phyloP scores from a whole-genome alignment of 2,113 vertebrate species.

The Equus przewalskii region DNA sequence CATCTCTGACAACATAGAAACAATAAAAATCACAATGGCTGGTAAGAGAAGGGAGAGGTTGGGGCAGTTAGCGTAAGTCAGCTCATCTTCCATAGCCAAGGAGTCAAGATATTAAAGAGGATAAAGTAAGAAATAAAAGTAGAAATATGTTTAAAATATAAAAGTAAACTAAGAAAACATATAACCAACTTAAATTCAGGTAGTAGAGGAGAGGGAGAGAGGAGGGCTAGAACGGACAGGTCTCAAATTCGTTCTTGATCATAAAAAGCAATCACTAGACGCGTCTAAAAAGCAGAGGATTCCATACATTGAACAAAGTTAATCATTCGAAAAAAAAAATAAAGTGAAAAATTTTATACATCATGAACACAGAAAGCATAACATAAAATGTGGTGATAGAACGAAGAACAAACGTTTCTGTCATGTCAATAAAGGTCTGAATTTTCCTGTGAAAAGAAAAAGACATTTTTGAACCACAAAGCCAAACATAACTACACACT shows the following conservation, averaged over 20 bases:
- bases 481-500: background rate
- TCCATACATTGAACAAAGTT: background rate
- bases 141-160: background rate
- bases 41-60: background rate
- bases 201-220: background rate
- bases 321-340: background rate
- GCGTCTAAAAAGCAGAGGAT: background rate
- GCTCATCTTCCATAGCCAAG: background rate
- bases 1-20: constrained; percentile 15
- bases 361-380: constrained; percentile 24
- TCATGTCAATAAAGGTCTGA: background rate
- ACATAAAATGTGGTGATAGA: background rate
- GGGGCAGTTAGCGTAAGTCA: background rate
- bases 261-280: background rate
- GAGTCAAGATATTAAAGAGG: background rate
- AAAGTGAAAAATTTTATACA: background rate
- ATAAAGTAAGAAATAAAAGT: background rate
- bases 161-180: background rate
- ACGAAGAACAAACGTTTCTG: constrained; percentile 14
- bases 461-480: background rate
- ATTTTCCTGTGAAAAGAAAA: constrained; percentile 7
- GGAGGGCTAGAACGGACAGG: background rate
- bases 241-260: background rate
- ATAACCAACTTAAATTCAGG: background rate
- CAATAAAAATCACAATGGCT: background rate